phyloP scores from a whole-genome alignment of 2,113 vertebrate genomes.

The Gopherus evgoodei region DNA sequence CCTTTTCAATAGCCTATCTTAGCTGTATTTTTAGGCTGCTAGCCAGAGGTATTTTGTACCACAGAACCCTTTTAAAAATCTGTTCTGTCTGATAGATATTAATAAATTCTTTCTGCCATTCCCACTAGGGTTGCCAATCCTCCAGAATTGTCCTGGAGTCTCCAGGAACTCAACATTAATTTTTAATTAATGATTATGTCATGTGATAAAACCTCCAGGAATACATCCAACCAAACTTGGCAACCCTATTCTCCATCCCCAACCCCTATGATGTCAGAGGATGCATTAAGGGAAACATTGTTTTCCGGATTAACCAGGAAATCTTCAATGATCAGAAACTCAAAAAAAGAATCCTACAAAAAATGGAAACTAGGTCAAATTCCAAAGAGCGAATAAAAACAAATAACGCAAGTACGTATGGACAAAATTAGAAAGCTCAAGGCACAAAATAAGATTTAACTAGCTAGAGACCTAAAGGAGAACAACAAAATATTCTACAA shows the following conservation, averaged over 20 bases:
- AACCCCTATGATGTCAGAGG: neutral
- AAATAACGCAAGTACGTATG: too few species aligned
- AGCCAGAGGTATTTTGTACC: neutral
- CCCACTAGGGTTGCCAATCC: neutral
- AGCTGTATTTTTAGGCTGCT: neutral
- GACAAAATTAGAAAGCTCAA: too few species aligned
- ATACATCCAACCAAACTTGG: neutral
- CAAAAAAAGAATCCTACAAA: too few species aligned
- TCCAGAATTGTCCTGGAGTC: neutral
- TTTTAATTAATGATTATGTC: neutral
- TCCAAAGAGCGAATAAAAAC: too few species aligned
- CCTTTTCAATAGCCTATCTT: neutral
- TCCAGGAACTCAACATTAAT: neutral
- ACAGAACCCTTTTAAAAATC: neutral
- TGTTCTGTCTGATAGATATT: neutral
- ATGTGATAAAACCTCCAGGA: neutral
- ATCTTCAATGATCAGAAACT: too few species aligned
- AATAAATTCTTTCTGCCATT: rapidly evolving
- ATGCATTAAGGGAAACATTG: neutral
- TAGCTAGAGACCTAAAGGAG: too few species aligned
- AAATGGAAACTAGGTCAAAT: too few species aligned
- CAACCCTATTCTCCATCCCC: neutral
- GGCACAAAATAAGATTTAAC: too few species aligned
- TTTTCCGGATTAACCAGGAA: neutral
- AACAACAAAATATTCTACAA: too few species aligned